A percentile compares a stretch with the other conserved stretches of the same genome.
Conservation (phyloP, 2,888 invertebrate species). For the Apamea monoglypha region DNA sequence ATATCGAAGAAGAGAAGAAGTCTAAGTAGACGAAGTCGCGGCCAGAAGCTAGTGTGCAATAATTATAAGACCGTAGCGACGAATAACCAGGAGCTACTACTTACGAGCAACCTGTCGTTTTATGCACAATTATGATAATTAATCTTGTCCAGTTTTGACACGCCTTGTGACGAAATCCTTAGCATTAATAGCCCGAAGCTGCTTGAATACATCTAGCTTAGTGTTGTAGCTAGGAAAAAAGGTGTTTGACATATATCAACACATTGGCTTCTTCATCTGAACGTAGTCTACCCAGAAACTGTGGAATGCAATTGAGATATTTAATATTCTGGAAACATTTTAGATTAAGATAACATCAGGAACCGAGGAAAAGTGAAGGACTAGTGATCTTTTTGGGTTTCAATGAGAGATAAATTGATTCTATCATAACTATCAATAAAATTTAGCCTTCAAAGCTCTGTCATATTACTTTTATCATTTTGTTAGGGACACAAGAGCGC, state of each 20-base stretch:
- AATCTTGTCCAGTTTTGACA: conserved; percentile 37
- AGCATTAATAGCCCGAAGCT: background rate
- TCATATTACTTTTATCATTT: background rate
- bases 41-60: background rate
- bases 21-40: background rate
- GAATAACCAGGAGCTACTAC: background rate
- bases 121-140: conserved; percentile 43
- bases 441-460: background rate
- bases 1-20: no score
- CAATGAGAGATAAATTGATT: background rate
- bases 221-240: background rate
- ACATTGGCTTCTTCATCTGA: background rate
- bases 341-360: background rate
- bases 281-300: background rate
- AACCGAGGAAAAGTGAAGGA: background rate
- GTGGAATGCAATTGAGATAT: background rate
- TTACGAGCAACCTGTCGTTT: conserved; percentile 37
- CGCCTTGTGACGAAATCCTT: conserved; percentile 42
- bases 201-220: conserved; percentile 3
- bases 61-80: conserved; percentile 2
- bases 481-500: background rate
- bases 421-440: background rate
- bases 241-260: background rate
- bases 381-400: background rate
- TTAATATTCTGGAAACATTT: no score